Conservation (phyloP, 2,888 invertebrate genomes). For the Apamea crenata region DNA sequence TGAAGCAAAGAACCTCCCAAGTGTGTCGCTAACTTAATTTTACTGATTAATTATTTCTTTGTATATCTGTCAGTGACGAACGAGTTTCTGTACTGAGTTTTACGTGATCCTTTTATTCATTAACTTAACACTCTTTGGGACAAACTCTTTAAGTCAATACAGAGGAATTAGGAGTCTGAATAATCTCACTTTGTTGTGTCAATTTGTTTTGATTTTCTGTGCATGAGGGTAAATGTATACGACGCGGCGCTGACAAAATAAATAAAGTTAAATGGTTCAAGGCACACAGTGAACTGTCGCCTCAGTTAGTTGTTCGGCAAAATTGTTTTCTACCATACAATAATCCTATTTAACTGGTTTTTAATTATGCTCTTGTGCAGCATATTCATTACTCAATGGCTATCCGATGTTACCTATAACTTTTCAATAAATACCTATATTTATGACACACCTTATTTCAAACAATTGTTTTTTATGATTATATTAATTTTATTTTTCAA, state of each 20-base stretch:
- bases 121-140: constrained; percentile 8
- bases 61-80: constrained; percentile 40
- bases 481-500: too few relatives aligned
- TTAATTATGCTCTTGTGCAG: constrained; percentile 11
- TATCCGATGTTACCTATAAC: constrained; percentile 1
- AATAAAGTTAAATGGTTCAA: constrained; percentile 23
- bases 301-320: not conserved
- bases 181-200: not conserved
- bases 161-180: not conserved
- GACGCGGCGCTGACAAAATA: not conserved
- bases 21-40: constrained; percentile 59
- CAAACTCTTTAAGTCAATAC: constrained; percentile 19
- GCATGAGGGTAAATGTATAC: not conserved
- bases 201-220: constrained; percentile 13
- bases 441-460: too few relatives aligned
- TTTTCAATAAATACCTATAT: not conserved
- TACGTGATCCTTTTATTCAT: constrained; percentile 46
- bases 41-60: constrained; percentile 58
- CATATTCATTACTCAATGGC: not conserved
- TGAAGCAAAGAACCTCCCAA: constrained; percentile 65
- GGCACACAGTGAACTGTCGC: not conserved
- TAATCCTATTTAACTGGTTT: not conserved
- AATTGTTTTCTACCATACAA: not conserved
- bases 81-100: constrained; percentile 28
- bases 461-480: too few relatives aligned